Evolutionary conservation across 2,888 invertebrate species (phyloP).

Genomic region (Nemurella pictetii): DNA sequence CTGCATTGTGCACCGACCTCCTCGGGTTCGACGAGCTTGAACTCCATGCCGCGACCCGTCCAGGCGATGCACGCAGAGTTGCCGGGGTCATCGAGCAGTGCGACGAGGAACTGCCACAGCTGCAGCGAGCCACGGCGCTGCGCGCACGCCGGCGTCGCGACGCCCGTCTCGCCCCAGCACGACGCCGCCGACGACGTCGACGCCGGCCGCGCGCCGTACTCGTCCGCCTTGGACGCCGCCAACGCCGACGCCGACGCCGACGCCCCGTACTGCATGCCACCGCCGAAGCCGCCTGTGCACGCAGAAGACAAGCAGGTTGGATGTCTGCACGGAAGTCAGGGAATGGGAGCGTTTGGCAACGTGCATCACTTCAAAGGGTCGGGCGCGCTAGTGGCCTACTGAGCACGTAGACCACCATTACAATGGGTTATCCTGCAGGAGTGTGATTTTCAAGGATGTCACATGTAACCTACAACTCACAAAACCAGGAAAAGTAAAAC

Average conservation of each 20-base stretch:
- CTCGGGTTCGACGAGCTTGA: slow-evolving; percentile 94
- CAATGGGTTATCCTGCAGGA: no score
- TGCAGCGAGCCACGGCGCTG: slow-evolving; percentile 84
- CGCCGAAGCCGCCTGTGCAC: background rate
- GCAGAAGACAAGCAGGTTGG: background rate
- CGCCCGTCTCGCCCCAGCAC: slow-evolving; percentile 33
- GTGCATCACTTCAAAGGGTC: no score
- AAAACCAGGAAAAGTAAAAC: no score
- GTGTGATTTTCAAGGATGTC: no score
- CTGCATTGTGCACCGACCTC: slow-evolving; percentile 66
- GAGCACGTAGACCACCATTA: no score
- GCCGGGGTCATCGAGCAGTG: slow-evolving; percentile 70
- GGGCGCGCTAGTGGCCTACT: no score
- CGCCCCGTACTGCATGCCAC: background rate
- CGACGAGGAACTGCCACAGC: slow-evolving; percentile 93
- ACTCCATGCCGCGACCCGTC: slow-evolving; percentile 94
- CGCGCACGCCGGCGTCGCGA: slow-evolving; percentile 47
- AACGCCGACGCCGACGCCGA: no score
- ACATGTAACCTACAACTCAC: no score
- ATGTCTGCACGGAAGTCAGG: background rate
- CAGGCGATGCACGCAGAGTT: slow-evolving; percentile 86
- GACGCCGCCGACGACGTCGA: slow-evolving; percentile 39
- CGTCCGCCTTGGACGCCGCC: slow-evolving; percentile 13
- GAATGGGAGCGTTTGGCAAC: no score
- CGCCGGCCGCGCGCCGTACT: slow-evolving; percentile 24